phyloP scores from a whole-genome alignment of 1,140 invertebrate species.

The Drosophila oshimai region DNA sequence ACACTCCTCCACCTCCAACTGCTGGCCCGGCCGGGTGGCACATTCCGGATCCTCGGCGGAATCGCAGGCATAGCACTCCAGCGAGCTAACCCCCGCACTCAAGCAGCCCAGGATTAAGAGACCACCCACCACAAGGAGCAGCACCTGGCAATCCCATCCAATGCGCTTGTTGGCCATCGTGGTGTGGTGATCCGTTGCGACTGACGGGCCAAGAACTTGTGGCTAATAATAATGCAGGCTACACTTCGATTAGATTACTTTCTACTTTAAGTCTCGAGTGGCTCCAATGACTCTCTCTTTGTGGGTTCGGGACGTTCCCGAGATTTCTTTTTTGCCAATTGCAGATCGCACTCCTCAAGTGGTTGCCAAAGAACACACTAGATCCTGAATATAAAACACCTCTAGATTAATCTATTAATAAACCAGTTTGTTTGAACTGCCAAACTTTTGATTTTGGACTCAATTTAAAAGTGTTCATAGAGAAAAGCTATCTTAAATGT shows the following conservation, averaged over 20 bases:
- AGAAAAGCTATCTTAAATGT: too few relatives aligned
- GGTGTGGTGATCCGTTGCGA: neutral
- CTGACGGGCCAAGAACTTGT: conserved; percentile 1
- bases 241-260: conserved; percentile 30
- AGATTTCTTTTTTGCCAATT: too few relatives aligned
- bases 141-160: neutral
- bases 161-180: conserved; percentile 5
- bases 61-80: conserved; percentile 75
- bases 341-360: neutral
- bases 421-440: too few relatives aligned
- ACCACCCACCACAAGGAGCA: neutral
- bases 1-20: conserved; percentile 72
- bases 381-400: too few relatives aligned
- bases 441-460: too few relatives aligned
- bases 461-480: too few relatives aligned
- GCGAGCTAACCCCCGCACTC: neutral
- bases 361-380: too few relatives aligned
- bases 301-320: neutral
- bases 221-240: neutral
- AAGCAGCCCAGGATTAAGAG: neutral
- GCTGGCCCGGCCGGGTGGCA: conserved; percentile 66
- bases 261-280: conserved; percentile 18
- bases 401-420: too few relatives aligned
- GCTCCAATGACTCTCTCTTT: neutral
- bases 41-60: conserved; percentile 65